phyloP scores from a whole-genome alignment of 1,140 invertebrate genomes.

The Hestina assimilis region DNA sequence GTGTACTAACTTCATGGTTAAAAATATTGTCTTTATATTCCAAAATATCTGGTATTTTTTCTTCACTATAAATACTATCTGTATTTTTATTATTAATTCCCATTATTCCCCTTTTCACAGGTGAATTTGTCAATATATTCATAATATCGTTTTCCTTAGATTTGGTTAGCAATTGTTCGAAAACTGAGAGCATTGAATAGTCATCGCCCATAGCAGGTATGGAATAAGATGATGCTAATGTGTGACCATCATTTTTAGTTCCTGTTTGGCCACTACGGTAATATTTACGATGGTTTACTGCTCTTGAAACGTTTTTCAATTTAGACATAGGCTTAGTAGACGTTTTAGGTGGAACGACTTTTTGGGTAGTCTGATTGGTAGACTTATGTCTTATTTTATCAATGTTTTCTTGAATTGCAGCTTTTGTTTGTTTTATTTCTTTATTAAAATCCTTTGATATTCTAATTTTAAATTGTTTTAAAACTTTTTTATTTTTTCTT shows the following conservation, averaged over 20 bases:
- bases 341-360: not conserved
- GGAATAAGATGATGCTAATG: slow-evolving; percentile 15
- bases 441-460: slow-evolving; percentile 36
- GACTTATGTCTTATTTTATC: slow-evolving; percentile 18
- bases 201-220: slow-evolving; percentile 40
- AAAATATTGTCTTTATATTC: not conserved
- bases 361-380: slow-evolving; percentile 13
- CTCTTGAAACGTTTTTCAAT: too few species aligned
- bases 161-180: slow-evolving; percentile 49
- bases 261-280: not conserved
- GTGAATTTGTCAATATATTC: slow-evolving; percentile 29
- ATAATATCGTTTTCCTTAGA: slow-evolving; percentile 39
- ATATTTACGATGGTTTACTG: too few species aligned
- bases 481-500: slow-evolving; percentile 46
- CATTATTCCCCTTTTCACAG: slow-evolving; percentile 7
- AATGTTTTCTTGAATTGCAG: slow-evolving; percentile 22
- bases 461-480: slow-evolving; percentile 45
- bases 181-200: slow-evolving; percentile 46
- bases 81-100: slow-evolving; percentile 27
- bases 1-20: not conserved
- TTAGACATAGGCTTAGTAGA: slow-evolving; percentile 2
- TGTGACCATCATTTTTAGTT: too few species aligned
- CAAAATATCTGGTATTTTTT: too few species aligned
- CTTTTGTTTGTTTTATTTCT: slow-evolving; percentile 34
- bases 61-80: slow-evolving; percentile 8